Evolutionary conservation across 2,113 vertebrate genomes (phyloP).

Genomic region (Phyllopteryx taeniolatus): DNA sequence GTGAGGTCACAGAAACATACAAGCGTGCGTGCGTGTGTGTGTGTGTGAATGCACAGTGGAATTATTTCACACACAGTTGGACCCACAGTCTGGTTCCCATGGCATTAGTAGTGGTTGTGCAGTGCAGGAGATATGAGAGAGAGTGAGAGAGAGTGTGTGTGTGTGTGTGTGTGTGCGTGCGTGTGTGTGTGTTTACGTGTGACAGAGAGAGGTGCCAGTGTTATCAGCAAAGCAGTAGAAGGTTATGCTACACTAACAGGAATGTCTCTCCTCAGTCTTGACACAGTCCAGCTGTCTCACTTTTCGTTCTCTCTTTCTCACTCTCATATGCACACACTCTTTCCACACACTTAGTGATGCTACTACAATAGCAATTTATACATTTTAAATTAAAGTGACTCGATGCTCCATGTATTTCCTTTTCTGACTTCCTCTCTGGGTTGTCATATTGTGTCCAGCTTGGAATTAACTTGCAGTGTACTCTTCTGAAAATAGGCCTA

Average conservation of each 20-base stretch:
- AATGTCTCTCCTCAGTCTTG: conserved; percentile 81
- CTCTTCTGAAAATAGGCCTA: no score
- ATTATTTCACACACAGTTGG: conserved; percentile 76
- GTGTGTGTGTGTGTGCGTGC: conserved; percentile 35
- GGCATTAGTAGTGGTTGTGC: conserved; percentile 20
- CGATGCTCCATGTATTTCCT: no score
- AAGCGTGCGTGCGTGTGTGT: conserved; percentile 23
- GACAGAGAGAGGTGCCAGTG: conserved; percentile 85
- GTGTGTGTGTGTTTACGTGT: conserved; percentile 18
- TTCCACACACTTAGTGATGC: no score
- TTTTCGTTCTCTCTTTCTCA: not conserved
- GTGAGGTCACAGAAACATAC: conserved; percentile 57
- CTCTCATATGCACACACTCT: not conserved
- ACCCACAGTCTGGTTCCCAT: conserved; percentile 70
- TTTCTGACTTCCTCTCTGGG: no score
- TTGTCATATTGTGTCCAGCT: no score
- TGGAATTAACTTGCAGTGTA: no score
- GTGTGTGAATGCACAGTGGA: conserved; percentile 61
- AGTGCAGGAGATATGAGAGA: conserved; percentile 26
- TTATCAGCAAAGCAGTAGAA: conserved; percentile 91
- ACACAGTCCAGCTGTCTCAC: conserved; percentile 88
- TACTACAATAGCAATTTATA: no score
- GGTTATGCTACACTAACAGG: conserved; percentile 94
- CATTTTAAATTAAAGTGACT: no score
- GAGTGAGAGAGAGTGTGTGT: not conserved